A percentile compares a stretch with the other conserved stretches of the same genome.
phyloP scores from a whole-genome alignment of 2,113 vertebrate species.

The Microtus oregoni region DNA sequence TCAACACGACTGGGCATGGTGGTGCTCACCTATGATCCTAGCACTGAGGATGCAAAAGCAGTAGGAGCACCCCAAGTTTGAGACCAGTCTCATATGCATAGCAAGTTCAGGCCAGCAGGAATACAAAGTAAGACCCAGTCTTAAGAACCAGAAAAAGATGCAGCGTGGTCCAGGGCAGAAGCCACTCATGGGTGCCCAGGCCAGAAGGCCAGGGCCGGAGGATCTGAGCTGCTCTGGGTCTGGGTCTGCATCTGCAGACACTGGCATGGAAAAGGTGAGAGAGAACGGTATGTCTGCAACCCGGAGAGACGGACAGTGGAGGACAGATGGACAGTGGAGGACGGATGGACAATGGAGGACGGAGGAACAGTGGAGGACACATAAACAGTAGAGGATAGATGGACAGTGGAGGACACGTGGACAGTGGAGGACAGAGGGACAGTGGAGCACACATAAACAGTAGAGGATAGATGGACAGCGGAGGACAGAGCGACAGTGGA shows the following conservation, averaged over 20 bases:
- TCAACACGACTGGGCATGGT: too few species aligned
- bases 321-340: too few species aligned
- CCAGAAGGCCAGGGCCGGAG: neutral
- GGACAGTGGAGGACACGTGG: too few species aligned
- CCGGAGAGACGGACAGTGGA: too few species aligned
- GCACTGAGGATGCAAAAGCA: neutral
- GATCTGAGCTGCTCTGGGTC: neutral
- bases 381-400: too few species aligned
- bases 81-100: neutral
- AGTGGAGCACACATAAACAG: too few species aligned
- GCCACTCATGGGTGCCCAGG: neutral
- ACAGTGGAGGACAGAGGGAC: too few species aligned
- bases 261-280: too few species aligned
- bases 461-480: too few species aligned
- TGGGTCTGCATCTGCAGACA: neutral
- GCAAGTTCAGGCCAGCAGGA: neutral
- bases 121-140: neutral
- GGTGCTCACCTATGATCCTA: neutral
- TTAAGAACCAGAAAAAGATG: neutral
- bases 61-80: neutral
- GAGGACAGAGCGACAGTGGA: too few species aligned
- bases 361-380: too few species aligned
- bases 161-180: neutral
- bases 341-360: too few species aligned
- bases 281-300: rapidly evolving